Evolutionary conservation across 2,888 invertebrate genomes (phyloP), one percentile per base, ranked within the genome.

Genomic region (Mactromeris polynyma): DNA sequence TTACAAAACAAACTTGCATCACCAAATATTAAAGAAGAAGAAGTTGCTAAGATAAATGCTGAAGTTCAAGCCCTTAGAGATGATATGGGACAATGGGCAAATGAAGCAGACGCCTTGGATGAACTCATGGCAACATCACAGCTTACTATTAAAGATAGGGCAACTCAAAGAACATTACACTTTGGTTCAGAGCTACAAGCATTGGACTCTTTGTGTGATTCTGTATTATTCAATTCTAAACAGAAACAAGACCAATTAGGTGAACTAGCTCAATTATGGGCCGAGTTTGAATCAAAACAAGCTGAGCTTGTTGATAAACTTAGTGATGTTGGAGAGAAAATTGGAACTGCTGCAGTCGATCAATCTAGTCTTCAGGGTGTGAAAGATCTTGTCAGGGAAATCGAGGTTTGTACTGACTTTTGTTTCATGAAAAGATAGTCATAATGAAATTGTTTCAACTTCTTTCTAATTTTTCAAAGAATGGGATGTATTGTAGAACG

Each of bases 1-100:
- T 97, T 98, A 89, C 98, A 98, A 94, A 98, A 98, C 94, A 98
- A 98, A 96, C 97, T 98, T 9, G 98, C 98, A 88, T 98, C 98
- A 40, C 98, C 98, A 17, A 98, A 98, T 96, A 97, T 98, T 0
- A 97, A 90, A 21, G 95, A 96, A 85, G 98, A 98, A 83, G 98
- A 98, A 93, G 97, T 98, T 46, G 97, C 98, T 93, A 97, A 97
- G 90, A 97, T 98, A 21, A 97, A 98, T 38, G 97, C 97, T 84
- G 98, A 98, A 96, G 97, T 98, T 4, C 97, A 98, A 26, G 97
- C 97, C 80, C 97, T 98, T 21, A 97, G 98, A 40, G 94, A 91
- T 36, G 94, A 92, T 38, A 91, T 96, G 93, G 84, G 87, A 36
- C 90, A 94, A 0, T 96, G 96, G 96, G 92, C 90, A 40, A 84